Conservation (phyloP, 2,888 invertebrate genomes). For the Sialis lutaria region DNA sequence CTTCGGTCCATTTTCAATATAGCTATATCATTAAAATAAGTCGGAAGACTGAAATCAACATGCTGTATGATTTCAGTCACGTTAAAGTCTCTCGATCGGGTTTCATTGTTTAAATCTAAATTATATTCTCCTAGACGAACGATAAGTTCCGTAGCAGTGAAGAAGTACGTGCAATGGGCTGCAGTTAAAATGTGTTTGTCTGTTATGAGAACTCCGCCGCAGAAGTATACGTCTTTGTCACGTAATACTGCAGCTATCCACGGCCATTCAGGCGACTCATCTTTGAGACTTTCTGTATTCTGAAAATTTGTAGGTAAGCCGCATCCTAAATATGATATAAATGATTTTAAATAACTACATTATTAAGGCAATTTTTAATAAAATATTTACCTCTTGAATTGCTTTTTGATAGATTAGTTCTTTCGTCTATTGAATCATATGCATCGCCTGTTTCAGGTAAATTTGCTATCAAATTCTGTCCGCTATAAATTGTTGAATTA, state of each 20-base stretch:
- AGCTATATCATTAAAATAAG: slow-evolving; percentile 63
- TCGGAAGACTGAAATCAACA: slow-evolving; percentile 43
- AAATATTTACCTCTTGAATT: neutral
- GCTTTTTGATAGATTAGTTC: neutral
- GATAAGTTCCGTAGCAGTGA: slow-evolving; percentile 35
- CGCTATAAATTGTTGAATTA: neutral
- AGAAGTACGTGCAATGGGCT: slow-evolving; percentile 53
- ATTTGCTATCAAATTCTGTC: slow-evolving; percentile 1
- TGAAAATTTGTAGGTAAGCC: slow-evolving; percentile 36
- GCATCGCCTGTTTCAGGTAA: slow-evolving; percentile 23
- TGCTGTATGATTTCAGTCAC: slow-evolving; percentile 49
- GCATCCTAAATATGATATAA: slow-evolving; percentile 25
- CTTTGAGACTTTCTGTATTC: slow-evolving; percentile 15
- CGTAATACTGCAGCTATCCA: slow-evolving; percentile 69
- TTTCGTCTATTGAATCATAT: slow-evolving; percentile 26
- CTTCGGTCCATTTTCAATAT: slow-evolving; percentile 47
- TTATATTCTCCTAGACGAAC: slow-evolving; percentile 74
- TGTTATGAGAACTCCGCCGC: slow-evolving; percentile 68
- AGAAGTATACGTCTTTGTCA: slow-evolving; percentile 43
- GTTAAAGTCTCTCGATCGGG: slow-evolving; percentile 49
- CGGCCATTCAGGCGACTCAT: slow-evolving; percentile 47
- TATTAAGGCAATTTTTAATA: neutral
- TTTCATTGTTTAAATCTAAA: slow-evolving; percentile 45
- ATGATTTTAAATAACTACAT: neutral
- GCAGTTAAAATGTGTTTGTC: slow-evolving; percentile 63